Evolutionary conservation across 2,797 vertebrate genomes (phyloP).

Genomic region (Pseudomugil gertrudae): DNA sequence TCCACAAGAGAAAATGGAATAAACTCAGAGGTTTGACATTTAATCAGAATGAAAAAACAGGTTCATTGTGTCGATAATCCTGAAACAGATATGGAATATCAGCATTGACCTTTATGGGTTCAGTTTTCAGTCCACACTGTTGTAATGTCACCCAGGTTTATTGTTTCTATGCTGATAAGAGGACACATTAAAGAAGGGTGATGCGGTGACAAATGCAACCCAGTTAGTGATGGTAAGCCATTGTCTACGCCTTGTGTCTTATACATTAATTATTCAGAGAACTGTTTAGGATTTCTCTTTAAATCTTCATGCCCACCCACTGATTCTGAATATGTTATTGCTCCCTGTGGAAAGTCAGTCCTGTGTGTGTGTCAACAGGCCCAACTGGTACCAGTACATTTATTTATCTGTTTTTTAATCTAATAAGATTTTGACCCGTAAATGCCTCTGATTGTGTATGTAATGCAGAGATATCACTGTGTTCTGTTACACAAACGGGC

Average conservation of each 20-base stretch:
- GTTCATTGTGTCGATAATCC: background rate
- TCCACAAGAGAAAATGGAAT: background rate
- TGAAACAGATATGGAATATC: slow-evolving; percentile 1
- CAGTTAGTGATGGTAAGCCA: slow-evolving; percentile 10
- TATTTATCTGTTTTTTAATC: background rate
- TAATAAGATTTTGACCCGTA: slow-evolving; percentile 12
- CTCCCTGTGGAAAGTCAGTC: slow-evolving; percentile 8
- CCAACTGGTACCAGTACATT: background rate
- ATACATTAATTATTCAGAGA: slow-evolving; percentile 43
- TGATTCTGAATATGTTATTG: slow-evolving; percentile 20
- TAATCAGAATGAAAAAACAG: background rate
- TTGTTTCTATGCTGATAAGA: background rate
- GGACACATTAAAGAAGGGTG: background rate
- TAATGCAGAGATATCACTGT: background rate
- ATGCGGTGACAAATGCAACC: background rate
- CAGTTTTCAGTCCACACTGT: background rate
- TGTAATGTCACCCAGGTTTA: background rate
- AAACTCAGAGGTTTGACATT: background rate
- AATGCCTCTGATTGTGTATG: background rate
- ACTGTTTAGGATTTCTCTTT: slow-evolving; percentile 8
- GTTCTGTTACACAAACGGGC: slow-evolving; percentile 6
- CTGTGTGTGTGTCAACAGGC: background rate
- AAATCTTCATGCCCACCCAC: slow-evolving; percentile 31
- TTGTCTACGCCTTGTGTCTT: slow-evolving; percentile 4
- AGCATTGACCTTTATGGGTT: background rate